Evolutionary conservation across 2,888 invertebrate genomes (phyloP).

Genomic region (Cremastinae sp.): DNA sequence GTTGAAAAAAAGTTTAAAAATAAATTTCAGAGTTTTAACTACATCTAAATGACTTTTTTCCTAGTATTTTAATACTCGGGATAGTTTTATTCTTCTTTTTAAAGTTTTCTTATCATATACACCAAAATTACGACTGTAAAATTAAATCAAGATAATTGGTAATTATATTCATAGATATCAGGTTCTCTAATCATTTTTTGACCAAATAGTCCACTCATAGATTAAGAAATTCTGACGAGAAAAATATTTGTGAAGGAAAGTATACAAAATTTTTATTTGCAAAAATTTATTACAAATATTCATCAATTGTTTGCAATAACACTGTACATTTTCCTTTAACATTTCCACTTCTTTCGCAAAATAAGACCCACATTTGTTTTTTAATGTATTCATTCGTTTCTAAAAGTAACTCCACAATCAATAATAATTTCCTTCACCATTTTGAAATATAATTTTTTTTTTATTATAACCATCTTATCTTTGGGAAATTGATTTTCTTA

Average conservation of each 20-base stretch:
- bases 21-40: too few relatives aligned
- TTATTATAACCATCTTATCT: not conserved
- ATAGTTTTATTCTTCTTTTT: too few relatives aligned
- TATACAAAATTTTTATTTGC: conserved; percentile 48
- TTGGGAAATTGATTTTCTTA: too few relatives aligned
- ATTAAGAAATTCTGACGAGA: conserved; percentile 2
- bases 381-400: not conserved
- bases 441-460: conserved; percentile 27
- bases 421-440: conserved; percentile 4
- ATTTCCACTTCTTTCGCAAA: conserved; percentile 5
- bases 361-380: conserved; percentile 13
- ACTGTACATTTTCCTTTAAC: conserved; percentile 35
- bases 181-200: too few relatives aligned
- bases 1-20: too few relatives aligned
- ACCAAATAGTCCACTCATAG: too few relatives aligned
- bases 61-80: too few relatives aligned
- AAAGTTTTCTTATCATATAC: too few relatives aligned
- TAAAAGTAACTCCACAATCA: conserved; percentile 9
- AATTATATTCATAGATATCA: too few relatives aligned
- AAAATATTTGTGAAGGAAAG: conserved; percentile 13
- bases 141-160: too few relatives aligned
- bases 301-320: conserved; percentile 34
- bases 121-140: too few relatives aligned
- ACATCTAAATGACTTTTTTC: too few relatives aligned
- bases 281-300: conserved; percentile 51